Conservation (phyloP, 2,113 vertebrate genomes). For the Seriola aureovittata region DNA sequence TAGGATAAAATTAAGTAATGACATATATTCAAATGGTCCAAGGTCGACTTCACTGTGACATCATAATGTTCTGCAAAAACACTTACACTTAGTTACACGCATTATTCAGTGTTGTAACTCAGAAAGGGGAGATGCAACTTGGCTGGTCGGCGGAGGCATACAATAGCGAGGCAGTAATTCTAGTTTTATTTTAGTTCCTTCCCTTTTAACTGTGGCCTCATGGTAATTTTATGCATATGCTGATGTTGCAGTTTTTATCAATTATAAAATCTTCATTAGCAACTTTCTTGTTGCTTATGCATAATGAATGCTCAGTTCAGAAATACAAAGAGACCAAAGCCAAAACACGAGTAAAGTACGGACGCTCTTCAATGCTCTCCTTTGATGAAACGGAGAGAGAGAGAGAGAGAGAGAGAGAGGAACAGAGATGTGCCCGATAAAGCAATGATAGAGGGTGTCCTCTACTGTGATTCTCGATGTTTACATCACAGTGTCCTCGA, state of each 20-base stretch:
- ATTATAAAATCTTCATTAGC: slow-evolving; percentile 77
- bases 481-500: slow-evolving; percentile 9
- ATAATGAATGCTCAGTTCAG: slow-evolving; percentile 70
- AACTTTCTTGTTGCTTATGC: slow-evolving; percentile 67
- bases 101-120: no score
- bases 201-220: slow-evolving; percentile 40
- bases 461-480: slow-evolving; percentile 39
- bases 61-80: no score
- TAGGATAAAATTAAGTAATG: no score
- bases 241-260: slow-evolving; percentile 74
- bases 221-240: slow-evolving; percentile 68
- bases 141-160: no score
- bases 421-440: slow-evolving; percentile 10
- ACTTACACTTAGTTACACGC: no score
- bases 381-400: slow-evolving; percentile 38
- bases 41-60: no score
- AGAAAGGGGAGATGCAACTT: no score
- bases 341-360: slow-evolving; percentile 14
- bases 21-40: no score
- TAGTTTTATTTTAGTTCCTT: slow-evolving; percentile 17
- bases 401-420: slow-evolving; percentile 14
- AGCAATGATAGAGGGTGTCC: slow-evolving; percentile 24
- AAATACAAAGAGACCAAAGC: slow-evolving; percentile 64
- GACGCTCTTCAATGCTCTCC: background rate
- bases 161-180: no score